phyloP scores from a whole-genome alignment of 2,113 vertebrate genomes.

The Indicator maculatus region DNA sequence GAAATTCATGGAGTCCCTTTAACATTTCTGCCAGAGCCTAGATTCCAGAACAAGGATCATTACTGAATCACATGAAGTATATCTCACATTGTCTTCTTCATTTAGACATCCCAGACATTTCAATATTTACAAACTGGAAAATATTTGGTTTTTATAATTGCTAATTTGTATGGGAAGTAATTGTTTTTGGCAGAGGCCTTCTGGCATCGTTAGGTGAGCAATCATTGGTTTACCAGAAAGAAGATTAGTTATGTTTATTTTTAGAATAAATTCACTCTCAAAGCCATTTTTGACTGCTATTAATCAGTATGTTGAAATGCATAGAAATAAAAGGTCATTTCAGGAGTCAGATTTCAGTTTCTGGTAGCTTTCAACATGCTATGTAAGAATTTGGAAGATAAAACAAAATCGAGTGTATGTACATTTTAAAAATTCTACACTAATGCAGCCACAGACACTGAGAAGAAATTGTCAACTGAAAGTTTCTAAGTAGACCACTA shows the following conservation, averaged over 20 bases:
- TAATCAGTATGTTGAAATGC: neutral
- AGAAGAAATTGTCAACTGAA: neutral
- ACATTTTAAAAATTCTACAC: neutral
- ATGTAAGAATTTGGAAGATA: neutral
- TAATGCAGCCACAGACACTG: neutral
- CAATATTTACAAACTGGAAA: constrained; percentile 11
- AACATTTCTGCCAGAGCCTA: neutral
- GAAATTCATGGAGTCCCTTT: neutral
- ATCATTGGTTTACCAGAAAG: constrained; percentile 18
- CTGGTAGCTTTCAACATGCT: neutral
- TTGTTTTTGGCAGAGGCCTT: constrained; percentile 7
- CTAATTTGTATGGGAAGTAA: neutral
- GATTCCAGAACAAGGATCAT: neutral
- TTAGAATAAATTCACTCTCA: neutral
- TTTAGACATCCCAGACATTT: neutral
- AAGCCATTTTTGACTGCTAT: neutral
- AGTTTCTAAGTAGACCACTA: neutral
- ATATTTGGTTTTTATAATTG: neutral
- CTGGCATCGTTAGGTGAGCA: neutral
- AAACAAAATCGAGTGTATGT: neutral
- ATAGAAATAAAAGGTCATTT: constrained; percentile 10
- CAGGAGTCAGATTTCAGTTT: constrained; percentile 17
- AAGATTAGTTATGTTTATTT: constrained; percentile 22
- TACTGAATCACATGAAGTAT: neutral
- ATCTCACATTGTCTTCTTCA: neutral